Conservation (phyloP, 2,113 vertebrate species). For the Tinamus guttatus region DNA sequence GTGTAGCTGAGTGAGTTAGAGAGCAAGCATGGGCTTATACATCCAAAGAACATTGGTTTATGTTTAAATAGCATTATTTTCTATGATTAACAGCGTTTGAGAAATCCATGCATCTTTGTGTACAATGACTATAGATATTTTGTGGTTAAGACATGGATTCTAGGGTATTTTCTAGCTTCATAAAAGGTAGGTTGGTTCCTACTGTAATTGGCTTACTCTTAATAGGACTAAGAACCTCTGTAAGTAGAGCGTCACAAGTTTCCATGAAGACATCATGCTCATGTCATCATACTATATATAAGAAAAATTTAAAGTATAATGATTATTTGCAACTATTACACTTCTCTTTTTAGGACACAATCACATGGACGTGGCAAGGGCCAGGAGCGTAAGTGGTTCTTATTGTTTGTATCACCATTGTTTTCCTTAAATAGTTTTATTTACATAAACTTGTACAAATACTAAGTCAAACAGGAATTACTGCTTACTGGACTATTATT, state of each 20-base stretch:
- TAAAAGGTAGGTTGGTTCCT: not conserved
- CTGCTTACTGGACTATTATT: not conserved
- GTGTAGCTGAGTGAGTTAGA: not conserved
- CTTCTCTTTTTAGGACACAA: slow-evolving; percentile 86
- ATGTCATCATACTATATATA: not conserved
- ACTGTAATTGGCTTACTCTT: not conserved
- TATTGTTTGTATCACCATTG: not conserved
- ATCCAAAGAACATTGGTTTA: not conserved
- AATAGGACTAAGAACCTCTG: not conserved
- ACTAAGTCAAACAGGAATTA: not conserved
- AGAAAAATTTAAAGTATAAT: not conserved
- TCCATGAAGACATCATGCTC: not conserved
- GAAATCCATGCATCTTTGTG: not conserved
- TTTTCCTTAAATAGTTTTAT: not conserved
- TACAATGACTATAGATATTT: not conserved
- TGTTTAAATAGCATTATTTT: not conserved
- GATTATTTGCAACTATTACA: not conserved
- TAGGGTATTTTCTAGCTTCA: not conserved
- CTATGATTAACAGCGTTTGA: not conserved
- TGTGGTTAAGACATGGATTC: not conserved
- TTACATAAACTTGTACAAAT: not conserved
- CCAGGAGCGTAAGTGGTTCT: slow-evolving; percentile 90
- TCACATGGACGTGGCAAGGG: slow-evolving; percentile 98
- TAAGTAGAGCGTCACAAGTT: not conserved
- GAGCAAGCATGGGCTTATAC: not conserved